Evolutionary conservation across 2,113 vertebrate species (phyloP).

Genomic region (Erpornis zantholeuca): DNA sequence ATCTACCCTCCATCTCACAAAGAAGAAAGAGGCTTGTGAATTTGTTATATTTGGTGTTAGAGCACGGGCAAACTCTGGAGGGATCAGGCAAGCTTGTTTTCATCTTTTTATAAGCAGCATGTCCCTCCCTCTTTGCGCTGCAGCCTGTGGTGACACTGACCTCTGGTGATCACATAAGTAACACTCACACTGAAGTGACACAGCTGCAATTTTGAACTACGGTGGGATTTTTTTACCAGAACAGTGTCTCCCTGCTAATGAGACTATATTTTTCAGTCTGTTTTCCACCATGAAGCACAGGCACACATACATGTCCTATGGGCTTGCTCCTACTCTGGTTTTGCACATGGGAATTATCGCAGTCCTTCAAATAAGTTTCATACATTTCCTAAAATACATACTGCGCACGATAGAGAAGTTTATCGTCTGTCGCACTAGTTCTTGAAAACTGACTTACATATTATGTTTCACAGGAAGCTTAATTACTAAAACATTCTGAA

Average conservation of each 20-base stretch:
- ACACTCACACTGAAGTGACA: not conserved
- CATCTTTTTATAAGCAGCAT: not conserved
- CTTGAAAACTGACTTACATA: not conserved
- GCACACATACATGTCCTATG: fast-evolving
- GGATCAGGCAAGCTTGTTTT: not conserved
- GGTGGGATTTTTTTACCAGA: not conserved
- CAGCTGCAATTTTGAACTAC: not conserved
- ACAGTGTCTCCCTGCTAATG: not conserved
- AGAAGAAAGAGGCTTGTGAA: not conserved
- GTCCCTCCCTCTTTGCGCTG: not conserved
- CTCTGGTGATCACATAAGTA: conserved; percentile 56
- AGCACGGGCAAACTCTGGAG: not conserved
- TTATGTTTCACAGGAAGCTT: not conserved
- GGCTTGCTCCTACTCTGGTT: not conserved
- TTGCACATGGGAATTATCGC: not conserved
- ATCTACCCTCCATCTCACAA: not conserved
- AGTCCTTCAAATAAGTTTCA: not conserved
- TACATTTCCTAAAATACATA: not conserved
- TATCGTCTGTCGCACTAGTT: not conserved
- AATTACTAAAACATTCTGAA: not conserved
- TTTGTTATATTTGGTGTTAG: not conserved
- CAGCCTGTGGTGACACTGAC: conserved; percentile 65
- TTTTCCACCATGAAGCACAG: not conserved
- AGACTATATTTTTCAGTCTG: not conserved
- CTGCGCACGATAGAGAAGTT: not conserved